Evolutionary conservation across 2,113 vertebrate genomes (phyloP).

Genomic region (Myotis yumanensis): DNA sequence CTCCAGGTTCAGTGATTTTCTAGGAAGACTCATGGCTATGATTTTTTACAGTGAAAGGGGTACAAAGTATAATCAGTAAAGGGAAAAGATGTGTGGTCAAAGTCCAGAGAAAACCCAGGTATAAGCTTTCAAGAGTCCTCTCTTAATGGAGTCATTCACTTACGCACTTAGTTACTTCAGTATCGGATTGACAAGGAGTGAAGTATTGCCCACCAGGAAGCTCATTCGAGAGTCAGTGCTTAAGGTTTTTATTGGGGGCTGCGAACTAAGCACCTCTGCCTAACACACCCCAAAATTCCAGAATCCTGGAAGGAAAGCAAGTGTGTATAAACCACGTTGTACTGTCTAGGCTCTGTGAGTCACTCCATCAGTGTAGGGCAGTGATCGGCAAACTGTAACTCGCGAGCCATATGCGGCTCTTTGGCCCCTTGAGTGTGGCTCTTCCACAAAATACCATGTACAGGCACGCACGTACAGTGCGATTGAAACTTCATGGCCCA

Average conservation of each 20-base stretch:
- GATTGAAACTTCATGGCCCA: too few relatives aligned
- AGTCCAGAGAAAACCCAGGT: neutral
- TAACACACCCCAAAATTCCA: neutral
- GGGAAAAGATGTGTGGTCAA: neutral
- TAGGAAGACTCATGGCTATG: neutral
- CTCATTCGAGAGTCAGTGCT: neutral
- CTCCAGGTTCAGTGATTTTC: neutral
- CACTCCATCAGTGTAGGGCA: neutral
- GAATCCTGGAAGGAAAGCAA: neutral
- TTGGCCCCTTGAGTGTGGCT: too few relatives aligned
- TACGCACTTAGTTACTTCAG: neutral
- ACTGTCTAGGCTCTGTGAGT: neutral
- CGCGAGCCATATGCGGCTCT: too few relatives aligned
- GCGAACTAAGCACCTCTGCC: neutral
- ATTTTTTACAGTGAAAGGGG: neutral
- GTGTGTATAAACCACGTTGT: neutral
- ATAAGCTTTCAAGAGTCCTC: neutral
- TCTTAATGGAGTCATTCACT: neutral
- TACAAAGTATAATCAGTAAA: neutral
- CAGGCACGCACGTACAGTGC: too few relatives aligned
- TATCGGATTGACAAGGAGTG: neutral
- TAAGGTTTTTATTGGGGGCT: neutral
- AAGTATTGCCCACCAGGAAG: neutral
- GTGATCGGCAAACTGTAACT: too few relatives aligned
- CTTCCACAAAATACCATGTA: too few relatives aligned